Evolutionary conservation across 2,888 invertebrate species (phyloP).

Genomic region (Drosophila cognata): DNA sequence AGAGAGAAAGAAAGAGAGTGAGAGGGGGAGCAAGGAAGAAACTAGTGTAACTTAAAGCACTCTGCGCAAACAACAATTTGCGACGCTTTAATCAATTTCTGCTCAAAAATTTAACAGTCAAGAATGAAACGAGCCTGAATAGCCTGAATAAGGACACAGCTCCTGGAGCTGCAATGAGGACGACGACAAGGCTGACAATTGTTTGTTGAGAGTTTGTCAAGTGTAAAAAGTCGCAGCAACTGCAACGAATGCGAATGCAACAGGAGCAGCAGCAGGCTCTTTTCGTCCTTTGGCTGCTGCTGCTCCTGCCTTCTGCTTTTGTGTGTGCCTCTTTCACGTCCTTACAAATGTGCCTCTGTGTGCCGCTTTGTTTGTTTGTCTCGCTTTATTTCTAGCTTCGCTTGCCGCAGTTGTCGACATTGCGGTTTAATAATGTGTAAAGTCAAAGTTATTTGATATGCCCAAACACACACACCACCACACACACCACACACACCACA

Average conservation of each 20-base stretch:
- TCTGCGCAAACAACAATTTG: constrained; percentile 67
- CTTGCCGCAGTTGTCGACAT: constrained; percentile 59
- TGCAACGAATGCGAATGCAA: constrained; percentile 62
- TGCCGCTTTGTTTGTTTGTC: constrained; percentile 62
- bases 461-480: constrained; percentile 53
- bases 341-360: background rate
- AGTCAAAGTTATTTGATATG: constrained; percentile 82
- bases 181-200: constrained; percentile 74
- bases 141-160: constrained; percentile 22
- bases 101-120: constrained; percentile 74
- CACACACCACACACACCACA: constrained; percentile 4
- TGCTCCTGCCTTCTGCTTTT: background rate
- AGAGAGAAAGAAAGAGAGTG: background rate
- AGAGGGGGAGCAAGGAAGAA: background rate
- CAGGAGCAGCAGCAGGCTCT: constrained; percentile 48
- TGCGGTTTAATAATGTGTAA: constrained; percentile 83
- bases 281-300: constrained; percentile 23
- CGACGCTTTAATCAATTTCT: constrained; percentile 74
- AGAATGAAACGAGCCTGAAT: constrained; percentile 31
- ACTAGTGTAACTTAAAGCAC: constrained; percentile 54
- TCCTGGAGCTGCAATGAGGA: constrained; percentile 26
- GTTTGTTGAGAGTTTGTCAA: constrained; percentile 79
- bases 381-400: constrained; percentile 61
- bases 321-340: background rate
- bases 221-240: constrained; percentile 62